Evolutionary conservation across 1,140 invertebrate species (phyloP), one percentile per base, ranked within the genome.

Genomic region (Orchestia grillus): DNA sequence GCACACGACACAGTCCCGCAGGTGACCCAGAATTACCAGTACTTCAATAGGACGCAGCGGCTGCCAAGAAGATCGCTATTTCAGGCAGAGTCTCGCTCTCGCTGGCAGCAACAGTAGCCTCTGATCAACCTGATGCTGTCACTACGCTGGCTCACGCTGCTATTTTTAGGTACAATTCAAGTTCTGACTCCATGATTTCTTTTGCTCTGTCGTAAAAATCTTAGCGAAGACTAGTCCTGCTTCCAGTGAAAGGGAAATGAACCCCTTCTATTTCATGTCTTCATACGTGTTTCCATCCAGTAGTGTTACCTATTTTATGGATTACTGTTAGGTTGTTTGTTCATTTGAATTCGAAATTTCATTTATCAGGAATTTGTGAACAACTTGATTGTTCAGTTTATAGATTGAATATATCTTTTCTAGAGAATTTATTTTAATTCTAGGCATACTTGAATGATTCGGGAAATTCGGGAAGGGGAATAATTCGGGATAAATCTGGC

Each of bases 21-120:
- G 88, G 43, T 90, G 88, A 90, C 88, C 88, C 43, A 90, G 36
- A 90, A 90, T 90, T 90, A 28, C 62, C 88, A 90, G 43, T 41
- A 44, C 88, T 90, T 41, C 88, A 90, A 8, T 42, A 41, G 16
- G 88, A 42, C 88, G 88, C 43, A 90, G 62, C 41, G 11, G 88
- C 88, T 90, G 88, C 88, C 88, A 90, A 90, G 88, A 90, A 19
- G 11, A 16, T 8, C 15, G n/a, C 88, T 90, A 90, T 90, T 90
- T 44, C 62, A 23, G 28, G 62, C 62, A 23, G 62, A 3, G 28
- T 53, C 19, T 53, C 47, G 6, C 47, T 53, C 28, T 77, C 62
- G 62, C 62, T 77, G 62, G 6, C 28, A 36, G 15, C 62, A 36
- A 15, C 62, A 77, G 62, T 28, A 19, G 28, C 62, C 36, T 77